Base-by-base conservation (phyloP, 2,797 vertebrate genomes). In the Botia almorhae region DNA sequence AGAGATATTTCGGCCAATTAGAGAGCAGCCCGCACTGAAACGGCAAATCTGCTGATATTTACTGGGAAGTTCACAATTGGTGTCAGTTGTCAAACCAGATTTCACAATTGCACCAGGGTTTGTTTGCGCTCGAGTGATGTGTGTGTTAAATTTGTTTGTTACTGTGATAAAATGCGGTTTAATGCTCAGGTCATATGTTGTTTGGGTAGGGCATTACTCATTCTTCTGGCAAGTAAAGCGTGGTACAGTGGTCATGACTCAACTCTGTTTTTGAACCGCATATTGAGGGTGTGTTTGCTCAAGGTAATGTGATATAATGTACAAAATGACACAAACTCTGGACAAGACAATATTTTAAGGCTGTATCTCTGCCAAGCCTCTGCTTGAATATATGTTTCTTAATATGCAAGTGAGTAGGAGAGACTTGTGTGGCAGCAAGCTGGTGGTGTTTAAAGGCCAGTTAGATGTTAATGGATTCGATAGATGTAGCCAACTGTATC, bases 81-180 rank as follows among this genome's bases (percentile, higher is more conserved):
- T 83, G 78, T 80, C 67, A 74, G 81, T 80, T 84, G 84, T 86
- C 85, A 76, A 78, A 72, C 64, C 53, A 82, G 56, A 83, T 87
- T 85, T 84, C 76, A 83, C 83, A 56, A 63, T 67, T 48, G 65
- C 36, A 39, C 61, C n/a, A 69, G 70, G 0, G 13, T 69, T 64
- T 72, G 33, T 50, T 17, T 67, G 64, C 10, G 29, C 67, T 21
- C 60, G 43, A 69, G 63, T 43, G 63, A 43, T 51, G 56, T 48
- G 50, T 11, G n/a, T 73, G 23, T 70, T 78, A 33, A 69, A 58
- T 23, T 26, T 69, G 39, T 80, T 29, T 67, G 33, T 36, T 67
- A 46, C 39, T 36, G 11, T 69, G 69, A 77, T 43, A 61, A 33
- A 60, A 67, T 64, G n/a, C 39, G 48, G 29, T 29, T 53, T 14